A percentile compares a stretch with the other conserved stretches of the same genome.
Evolutionary conservation across 2,113 vertebrate genomes (phyloP).

Genomic region (Podarcis raffonei): DNA sequence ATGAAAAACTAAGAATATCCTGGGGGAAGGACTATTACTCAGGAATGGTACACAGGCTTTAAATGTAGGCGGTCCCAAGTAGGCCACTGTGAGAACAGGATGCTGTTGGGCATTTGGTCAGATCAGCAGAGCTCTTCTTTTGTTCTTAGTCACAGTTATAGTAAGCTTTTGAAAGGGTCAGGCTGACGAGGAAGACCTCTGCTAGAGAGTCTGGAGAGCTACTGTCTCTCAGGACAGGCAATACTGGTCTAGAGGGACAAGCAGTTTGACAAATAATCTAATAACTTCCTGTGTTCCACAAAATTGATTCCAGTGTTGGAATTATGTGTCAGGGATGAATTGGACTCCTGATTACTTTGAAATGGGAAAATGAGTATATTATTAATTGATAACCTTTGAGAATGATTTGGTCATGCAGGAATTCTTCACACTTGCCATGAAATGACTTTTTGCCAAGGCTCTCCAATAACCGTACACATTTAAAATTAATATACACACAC

Average conservation of each 20-base stretch:
- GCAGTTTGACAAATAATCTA: background rate
- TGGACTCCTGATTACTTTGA: slow-evolving; percentile 38
- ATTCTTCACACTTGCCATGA: background rate
- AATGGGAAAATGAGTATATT: slow-evolving; percentile 36
- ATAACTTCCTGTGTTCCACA: background rate
- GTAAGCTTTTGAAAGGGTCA: background rate
- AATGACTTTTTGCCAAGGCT: accelerated
- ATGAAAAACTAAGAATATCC: slow-evolving; percentile 39
- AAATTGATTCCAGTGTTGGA: slow-evolving; percentile 43
- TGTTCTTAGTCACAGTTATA: background rate
- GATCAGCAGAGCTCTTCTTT: too few relatives aligned
- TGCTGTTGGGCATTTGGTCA: too few relatives aligned
- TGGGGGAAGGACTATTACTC: background rate
- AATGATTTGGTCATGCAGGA: slow-evolving; percentile 37
- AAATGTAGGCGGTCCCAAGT: background rate
- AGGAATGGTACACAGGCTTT: background rate
- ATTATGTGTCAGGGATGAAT: slow-evolving; percentile 49
- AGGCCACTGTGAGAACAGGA: background rate
- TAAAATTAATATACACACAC: background rate
- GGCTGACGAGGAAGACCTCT: too few relatives aligned
- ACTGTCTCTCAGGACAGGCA: background rate
- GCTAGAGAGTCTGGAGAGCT: background rate
- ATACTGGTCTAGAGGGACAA: background rate
- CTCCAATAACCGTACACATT: accelerated
- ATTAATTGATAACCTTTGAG: background rate